Base-by-base conservation (phyloP, 2,113 vertebrate species). In the Syngnathus floridae region DNA sequence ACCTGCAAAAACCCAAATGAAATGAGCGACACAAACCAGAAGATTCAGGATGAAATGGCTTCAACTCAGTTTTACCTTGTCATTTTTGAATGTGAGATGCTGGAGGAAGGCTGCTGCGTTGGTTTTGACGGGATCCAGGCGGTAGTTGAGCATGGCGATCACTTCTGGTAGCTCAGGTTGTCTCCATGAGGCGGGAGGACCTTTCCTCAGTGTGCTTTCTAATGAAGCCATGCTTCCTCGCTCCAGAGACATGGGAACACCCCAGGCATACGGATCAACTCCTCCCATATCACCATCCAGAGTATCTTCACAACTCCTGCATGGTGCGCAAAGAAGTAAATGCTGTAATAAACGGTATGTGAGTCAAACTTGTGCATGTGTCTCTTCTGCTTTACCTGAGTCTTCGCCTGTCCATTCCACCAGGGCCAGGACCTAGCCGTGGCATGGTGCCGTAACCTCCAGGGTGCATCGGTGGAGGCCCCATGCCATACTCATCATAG, bases 141-240 rank as follows among this genome's bases (percentile, higher is more conserved):
- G 93, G 83, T 95, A 98, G 65, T 91, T 95, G 51, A 99, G 88
- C 96, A 99, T 98, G 76, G 95, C 94, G 0, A 98, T 95, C 55
- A 99, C 97, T 84, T 99, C 96, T 0, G 96, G 94, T 59, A 99
- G 91, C 80, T 98, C 95, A 0, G 97, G 97, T 80, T 98, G 95
- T 56, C 95, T 92, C 95, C 95, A 99, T 21, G 82, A 87, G 0
- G 86, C 64, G 0, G 93, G 91, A 0, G 91, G 83, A 1, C 81
- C 91, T n/a, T 95, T 95, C 72, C 95, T 93, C 37, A 96, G 87
- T 41, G 95, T 91, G 87, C 96, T 97, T 83, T 97, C 95, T 84
- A 98, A 79, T 22, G 95, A 98, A 0, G 94, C 95, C 91, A 97
- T 89, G 89, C 95, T 97, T 21, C 94, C 95, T 19, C 92, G 86